phyloP scores from a whole-genome alignment of 2,888 invertebrate genomes.

The Drosophila pseudotalamancana region DNA sequence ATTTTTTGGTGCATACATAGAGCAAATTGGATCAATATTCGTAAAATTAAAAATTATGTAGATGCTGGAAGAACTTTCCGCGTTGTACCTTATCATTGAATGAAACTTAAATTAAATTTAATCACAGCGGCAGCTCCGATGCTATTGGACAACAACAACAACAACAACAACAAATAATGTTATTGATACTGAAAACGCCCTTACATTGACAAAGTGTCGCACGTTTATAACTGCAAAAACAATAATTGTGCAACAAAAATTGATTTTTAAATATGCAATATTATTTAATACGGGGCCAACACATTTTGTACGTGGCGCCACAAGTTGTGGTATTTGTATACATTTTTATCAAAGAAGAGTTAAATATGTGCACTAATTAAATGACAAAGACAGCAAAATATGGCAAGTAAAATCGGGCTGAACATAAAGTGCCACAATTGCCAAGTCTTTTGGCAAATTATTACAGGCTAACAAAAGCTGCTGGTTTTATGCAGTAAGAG shows the following conservation, averaged over 20 bases:
- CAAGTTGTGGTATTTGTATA: conserved; percentile 19
- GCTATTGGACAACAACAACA: background rate
- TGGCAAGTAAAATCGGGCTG: conserved; percentile 1
- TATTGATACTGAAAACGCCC: background rate
- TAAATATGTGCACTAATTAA: conserved; percentile 19
- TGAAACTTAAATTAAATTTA: conserved; percentile 17
- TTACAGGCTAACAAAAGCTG: conserved; percentile 15
- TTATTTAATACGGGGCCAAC: no score
- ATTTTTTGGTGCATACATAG: no score
- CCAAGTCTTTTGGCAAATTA: conserved; percentile 7
- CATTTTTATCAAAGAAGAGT: conserved; percentile 41
- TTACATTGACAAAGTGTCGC: conserved; percentile 20
- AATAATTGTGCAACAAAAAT: conserved; percentile 4
- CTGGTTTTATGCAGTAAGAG: conserved; percentile 3
- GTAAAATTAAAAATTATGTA: no score
- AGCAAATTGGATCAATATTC: no score
- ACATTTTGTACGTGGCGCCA: background rate
- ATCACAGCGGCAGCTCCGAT: background rate
- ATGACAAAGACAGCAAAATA: conserved; percentile 1
- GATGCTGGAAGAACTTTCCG: no score
- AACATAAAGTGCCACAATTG: background rate
- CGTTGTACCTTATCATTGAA: no score
- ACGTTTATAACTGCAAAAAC: conserved; percentile 17
- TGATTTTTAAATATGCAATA: conserved; percentile 22
- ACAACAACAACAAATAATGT: conserved; percentile 5